These are phyloP conservation scores for Eriocheir sinensis DNA, from an alignment of 1,140 invertebrate species.

Conservation along the genomic window DNA sequence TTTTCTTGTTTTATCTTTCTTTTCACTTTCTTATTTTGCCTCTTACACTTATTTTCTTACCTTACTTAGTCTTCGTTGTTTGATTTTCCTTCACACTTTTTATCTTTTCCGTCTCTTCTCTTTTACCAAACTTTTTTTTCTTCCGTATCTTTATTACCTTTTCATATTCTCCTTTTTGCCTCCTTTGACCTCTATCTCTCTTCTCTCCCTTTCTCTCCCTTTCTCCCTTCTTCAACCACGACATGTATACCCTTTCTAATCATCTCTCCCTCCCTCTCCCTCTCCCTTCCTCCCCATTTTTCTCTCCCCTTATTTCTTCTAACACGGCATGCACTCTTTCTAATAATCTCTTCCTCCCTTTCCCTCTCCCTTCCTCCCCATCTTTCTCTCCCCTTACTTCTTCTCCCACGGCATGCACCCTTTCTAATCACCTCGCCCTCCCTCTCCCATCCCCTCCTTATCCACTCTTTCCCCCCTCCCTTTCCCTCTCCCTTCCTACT, in stretches of 20 bases:
- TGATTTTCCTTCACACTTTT: background rate
- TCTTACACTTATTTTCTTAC: background rate
- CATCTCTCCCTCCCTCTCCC: background rate
- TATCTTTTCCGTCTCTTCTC: background rate
- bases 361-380: background rate
- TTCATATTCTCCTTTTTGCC: background rate
- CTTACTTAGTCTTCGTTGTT: background rate
- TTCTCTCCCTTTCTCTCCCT: background rate
- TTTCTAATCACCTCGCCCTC: no score
- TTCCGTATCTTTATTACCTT: background rate
- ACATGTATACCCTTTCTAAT: background rate
- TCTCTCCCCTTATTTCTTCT: background rate
- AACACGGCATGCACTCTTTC: background rate
- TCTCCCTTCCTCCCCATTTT: background rate
- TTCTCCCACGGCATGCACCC: no score
- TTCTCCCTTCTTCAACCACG: background rate
- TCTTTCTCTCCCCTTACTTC: no score
- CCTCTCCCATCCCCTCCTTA: background rate
- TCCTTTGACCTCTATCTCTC: background rate
- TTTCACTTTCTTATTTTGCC: background rate
- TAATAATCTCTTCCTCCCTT: background rate
- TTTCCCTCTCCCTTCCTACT: background rate
- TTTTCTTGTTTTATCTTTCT: background rate
- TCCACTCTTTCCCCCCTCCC: background rate
- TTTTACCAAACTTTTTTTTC: background rate